Evolutionary conservation across 2,113 vertebrate species (phyloP), one percentile per base, ranked within the genome.

Genomic region (Tapirus terrestris): DNA sequence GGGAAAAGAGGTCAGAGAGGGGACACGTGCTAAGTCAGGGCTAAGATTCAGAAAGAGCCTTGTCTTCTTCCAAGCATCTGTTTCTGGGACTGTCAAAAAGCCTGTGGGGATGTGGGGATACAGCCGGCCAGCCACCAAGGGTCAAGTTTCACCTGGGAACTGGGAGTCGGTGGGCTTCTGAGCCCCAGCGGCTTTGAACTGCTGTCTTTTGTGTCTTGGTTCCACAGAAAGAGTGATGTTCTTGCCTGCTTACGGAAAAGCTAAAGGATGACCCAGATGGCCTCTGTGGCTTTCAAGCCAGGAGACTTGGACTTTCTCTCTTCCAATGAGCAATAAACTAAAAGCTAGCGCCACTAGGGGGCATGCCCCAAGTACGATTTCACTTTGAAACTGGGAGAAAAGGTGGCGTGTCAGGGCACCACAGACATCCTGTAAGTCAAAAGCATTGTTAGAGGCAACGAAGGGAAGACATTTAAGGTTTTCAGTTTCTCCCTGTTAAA

Each of bases 321-420:
- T 14, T 0, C 87, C 61, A 85, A 14, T 39, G 2, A 73, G 25
- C 72, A 96, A 72, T 72, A 82, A 39, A 11, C 33, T 81, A 70
- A 58, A 58, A 85, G n/a, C 72, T 92, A 23, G 94, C 72, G 5
- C 98, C 99, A 97, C 98, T 99, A 99, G 99, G 97, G 99, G 99
- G 99, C 99, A 98, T 91, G 80, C 98, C 98, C 97, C 98, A 93
- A 98, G 98, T 98, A 98, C 98, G n/a, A 81, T 98, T 98, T 94
- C 89, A 91, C 86, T 94, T 73, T 3, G 8, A 79, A 94, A 79
- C 5, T 27, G 88, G 96, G 61, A 88, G 65, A 97, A n/a, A 76
- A 39, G 80, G 94, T 13, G 0, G 36, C 33, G 36, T 56, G 80
- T 85, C 29, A 56, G 82, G 25, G 86, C 96, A 7, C 43, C 33